phyloP scores from a whole-genome alignment of 1,140 invertebrate species.

The Amyelois transitella region DNA sequence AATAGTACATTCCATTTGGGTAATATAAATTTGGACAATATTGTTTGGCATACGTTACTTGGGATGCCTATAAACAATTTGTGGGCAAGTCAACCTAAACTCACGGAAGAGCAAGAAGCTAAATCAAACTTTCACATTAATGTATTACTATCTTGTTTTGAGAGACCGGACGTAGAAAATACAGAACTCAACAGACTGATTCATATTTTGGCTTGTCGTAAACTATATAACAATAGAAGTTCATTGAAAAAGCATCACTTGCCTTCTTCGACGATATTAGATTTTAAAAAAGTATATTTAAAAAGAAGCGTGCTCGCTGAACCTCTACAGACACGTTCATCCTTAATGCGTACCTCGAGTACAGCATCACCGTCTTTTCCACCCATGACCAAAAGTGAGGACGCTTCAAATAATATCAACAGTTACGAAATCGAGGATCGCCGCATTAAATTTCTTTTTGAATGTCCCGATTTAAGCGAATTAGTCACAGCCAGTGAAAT shows the following conservation, averaged over 20 bases:
- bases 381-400: conserved; percentile 33
- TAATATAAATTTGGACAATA: conserved; percentile 49
- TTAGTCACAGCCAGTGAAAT: conserved; percentile 58
- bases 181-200: conserved; percentile 46
- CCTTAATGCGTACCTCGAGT: conserved; percentile 19
- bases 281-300: conserved; percentile 59
- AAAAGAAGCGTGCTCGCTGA: conserved; percentile 55
- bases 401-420: conserved; percentile 14
- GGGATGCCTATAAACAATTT: conserved; percentile 50
- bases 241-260: conserved; percentile 44
- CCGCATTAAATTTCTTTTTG: conserved; percentile 45
- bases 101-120: conserved; percentile 34
- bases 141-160: conserved; percentile 50
- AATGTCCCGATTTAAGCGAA: conserved; percentile 60
- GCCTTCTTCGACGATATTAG: conserved; percentile 31
- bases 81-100: conserved; percentile 33
- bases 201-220: conserved; percentile 54
- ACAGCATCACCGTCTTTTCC: conserved; percentile 28
- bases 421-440: conserved; percentile 21
- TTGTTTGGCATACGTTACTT: conserved; percentile 34
- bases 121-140: conserved; percentile 60
- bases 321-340: conserved; percentile 33
- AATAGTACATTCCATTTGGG: conserved; percentile 52
- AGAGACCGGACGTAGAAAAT: conserved; percentile 52
- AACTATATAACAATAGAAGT: conserved; percentile 59